These are phyloP conservation scores for Megaceryle maxima DNA, from an alignment of 2,113 vertebrate species.

Conservation along the genomic window DNA sequence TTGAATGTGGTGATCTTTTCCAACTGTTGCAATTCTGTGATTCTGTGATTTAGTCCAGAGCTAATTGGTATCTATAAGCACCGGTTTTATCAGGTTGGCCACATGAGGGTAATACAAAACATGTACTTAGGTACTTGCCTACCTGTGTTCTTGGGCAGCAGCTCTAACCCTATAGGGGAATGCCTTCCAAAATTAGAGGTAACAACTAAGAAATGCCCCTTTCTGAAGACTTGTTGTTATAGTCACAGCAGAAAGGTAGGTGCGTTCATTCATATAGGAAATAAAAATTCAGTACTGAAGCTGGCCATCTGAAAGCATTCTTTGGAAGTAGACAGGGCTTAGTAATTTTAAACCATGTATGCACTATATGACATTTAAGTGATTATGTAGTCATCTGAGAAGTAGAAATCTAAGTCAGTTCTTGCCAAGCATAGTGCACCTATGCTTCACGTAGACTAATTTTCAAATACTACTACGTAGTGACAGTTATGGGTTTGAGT, in stretches of 20 bases:
- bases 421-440: not conserved
- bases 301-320: not conserved
- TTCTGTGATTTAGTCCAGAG: slow-evolving; percentile 54
- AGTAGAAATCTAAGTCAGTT: not conserved
- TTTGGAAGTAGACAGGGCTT: not conserved
- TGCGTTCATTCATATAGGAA: not conserved
- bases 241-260: not conserved
- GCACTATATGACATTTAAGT: not conserved
- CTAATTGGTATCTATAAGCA: slow-evolving; percentile 29
- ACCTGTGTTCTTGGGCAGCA: not conserved
- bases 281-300: not conserved
- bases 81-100: not conserved
- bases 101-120: not conserved
- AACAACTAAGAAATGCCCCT: not conserved
- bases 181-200: not conserved
- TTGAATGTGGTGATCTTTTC: too few relatives aligned
- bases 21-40: too few relatives aligned
- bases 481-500: not conserved
- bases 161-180: not conserved
- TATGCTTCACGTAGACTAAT: not conserved
- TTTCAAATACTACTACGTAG: not conserved
- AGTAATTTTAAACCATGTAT: not conserved
- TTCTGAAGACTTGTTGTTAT: not conserved
- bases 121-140: not conserved
- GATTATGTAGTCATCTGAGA: not conserved